These are phyloP conservation scores for Phalacrocorax aristotelis DNA, from an alignment of 2,113 vertebrate species.

Conservation along the genomic window DNA sequence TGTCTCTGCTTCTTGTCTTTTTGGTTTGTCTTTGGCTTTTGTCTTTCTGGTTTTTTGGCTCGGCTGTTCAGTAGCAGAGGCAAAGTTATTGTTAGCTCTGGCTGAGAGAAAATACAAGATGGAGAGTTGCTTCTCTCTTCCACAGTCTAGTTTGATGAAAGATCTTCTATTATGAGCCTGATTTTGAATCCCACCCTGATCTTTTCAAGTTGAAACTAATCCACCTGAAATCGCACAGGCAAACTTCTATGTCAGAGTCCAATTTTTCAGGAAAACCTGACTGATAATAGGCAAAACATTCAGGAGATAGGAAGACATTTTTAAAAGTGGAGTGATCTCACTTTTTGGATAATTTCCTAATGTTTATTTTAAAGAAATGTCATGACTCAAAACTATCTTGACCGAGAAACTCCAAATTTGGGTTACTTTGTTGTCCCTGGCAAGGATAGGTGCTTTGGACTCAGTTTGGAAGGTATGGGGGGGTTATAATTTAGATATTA, in stretches of 20 bases:
- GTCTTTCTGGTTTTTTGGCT: constrained; percentile 29
- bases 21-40: constrained; percentile 52
- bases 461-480: background rate
- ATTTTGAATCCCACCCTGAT: background rate
- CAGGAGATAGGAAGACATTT: background rate
- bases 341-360: constrained; percentile 38
- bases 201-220: constrained; percentile 24
- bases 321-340: constrained; percentile 28
- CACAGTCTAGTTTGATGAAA: background rate
- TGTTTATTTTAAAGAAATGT: constrained; percentile 50
- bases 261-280: background rate
- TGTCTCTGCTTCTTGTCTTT: constrained; percentile 57
- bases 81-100: constrained; percentile 22
- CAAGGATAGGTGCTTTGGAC: background rate
- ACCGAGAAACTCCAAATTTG: constrained; percentile 19
- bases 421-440: constrained; percentile 29
- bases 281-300: background rate
- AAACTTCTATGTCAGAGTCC: background rate
- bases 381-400: constrained; percentile 37
- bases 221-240: constrained; percentile 13
- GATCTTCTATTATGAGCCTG: background rate
- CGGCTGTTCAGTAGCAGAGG: background rate
- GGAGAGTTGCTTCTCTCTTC: background rate
- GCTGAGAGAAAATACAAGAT: constrained; percentile 4
- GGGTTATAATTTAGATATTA: background rate